Percentiles rank a stretch among this genome's conserved stretches.
Evolutionary conservation across 2,888 invertebrate species (phyloP).

Genomic region (Nebria brevicollis): DNA sequence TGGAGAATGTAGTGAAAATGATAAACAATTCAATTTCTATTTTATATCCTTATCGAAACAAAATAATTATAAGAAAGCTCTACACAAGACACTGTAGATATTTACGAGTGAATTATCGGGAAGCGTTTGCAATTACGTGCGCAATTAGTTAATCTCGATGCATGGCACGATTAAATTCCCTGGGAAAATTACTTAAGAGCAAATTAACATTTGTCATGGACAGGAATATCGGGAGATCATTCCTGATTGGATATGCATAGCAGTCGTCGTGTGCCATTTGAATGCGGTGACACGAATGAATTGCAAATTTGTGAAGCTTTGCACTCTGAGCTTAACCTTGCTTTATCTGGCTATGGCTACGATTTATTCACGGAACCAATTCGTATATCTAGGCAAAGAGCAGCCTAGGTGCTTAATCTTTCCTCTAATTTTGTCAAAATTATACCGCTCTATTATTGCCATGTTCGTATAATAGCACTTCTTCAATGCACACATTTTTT

Average conservation of each 20-base stretch:
- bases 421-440: too few species aligned
- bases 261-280: constrained; percentile 1
- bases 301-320: constrained; percentile 9
- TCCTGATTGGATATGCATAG: constrained; percentile 11
- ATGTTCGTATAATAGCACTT: too few species aligned
- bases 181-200: not conserved
- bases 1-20: too few species aligned
- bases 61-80: too few species aligned
- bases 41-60: too few species aligned
- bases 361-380: not conserved
- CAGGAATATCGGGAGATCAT: not conserved
- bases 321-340: not conserved
- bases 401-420: too few species aligned
- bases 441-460: too few species aligned
- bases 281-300: constrained; percentile 17
- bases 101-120: not conserved
- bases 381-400: not conserved
- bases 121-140: not conserved
- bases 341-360: not conserved
- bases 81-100: too few species aligned
- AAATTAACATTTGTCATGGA: constrained; percentile 14
- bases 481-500: too few species aligned
- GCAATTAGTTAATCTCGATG: not conserved
- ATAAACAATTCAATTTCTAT: too few species aligned
- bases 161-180: not conserved